A percentile compares a stretch with the other conserved stretches of the same genome.
Evolutionary conservation across 1,140 invertebrate species (phyloP).

Genomic region (Bombus balteatus): DNA sequence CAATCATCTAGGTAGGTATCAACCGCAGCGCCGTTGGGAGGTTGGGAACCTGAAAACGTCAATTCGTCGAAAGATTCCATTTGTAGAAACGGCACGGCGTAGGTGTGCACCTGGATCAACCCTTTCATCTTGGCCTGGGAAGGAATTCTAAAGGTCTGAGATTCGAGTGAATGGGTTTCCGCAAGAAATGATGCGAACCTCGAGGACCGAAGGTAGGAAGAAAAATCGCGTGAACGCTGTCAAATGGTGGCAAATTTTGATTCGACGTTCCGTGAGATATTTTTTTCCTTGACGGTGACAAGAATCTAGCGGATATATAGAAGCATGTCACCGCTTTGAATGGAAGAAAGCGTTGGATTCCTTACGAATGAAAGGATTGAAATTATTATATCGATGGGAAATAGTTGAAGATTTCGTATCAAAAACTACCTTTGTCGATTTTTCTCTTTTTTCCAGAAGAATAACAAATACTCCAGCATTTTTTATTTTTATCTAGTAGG

Average conservation of each 20-base stretch:
- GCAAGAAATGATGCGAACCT: slow-evolving; percentile 8
- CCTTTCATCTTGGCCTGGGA: slow-evolving; percentile 32
- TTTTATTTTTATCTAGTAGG: background rate
- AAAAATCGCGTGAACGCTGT: slow-evolving; percentile 21
- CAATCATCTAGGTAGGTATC: background rate
- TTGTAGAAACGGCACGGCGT: slow-evolving; percentile 33
- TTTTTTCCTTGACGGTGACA: background rate
- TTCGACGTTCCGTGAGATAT: slow-evolving; percentile 24
- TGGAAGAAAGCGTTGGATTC: background rate
- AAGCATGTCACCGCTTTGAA: background rate
- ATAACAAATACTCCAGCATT: background rate
- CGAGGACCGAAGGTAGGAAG: background rate
- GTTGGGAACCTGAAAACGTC: slow-evolving; percentile 46
- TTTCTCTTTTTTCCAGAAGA: background rate
- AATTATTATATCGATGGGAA: background rate
- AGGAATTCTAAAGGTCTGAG: background rate
- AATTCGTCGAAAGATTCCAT: slow-evolving; percentile 54
- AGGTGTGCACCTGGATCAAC: slow-evolving; percentile 51
- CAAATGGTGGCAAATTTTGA: slow-evolving; percentile 24
- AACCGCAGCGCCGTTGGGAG: background rate
- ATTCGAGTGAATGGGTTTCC: slow-evolving; percentile 32
- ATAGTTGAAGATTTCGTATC: background rate
- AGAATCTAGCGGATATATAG: background rate
- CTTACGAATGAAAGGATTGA: background rate
- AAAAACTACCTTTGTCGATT: background rate